Conservation (phyloP, 64 coral and sea anemone genomes). For the Montipora cactus region DNA sequence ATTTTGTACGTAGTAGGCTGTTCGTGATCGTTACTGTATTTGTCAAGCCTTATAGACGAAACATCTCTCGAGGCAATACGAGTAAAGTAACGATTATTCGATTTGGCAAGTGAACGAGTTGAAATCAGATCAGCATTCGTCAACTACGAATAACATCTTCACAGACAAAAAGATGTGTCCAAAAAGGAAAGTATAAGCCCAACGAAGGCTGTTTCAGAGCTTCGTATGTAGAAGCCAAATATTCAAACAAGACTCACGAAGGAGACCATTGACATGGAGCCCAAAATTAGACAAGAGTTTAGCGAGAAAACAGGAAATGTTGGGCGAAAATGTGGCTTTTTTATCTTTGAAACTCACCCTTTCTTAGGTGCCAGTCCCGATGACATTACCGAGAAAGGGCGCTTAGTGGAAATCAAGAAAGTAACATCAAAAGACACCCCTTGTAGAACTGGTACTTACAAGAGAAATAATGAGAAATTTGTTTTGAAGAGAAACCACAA, state of each 20-base stretch:
- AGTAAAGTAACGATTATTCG: constrained; percentile 41
- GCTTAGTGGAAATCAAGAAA: constrained; percentile 73
- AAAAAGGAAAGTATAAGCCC: constrained; percentile 57
- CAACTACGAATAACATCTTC: constrained; percentile 79
- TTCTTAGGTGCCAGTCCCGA: constrained; percentile 74
- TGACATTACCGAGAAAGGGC: constrained; percentile 51
- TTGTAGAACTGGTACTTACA: constrained; percentile 65
- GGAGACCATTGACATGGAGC: constrained; percentile 73
- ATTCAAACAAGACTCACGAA: constrained; percentile 65
- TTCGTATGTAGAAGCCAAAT: constrained; percentile 18
- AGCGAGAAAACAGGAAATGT: constrained; percentile 46
- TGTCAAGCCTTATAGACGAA: constrained; percentile 7
- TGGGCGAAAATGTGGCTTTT: constrained; percentile 54
- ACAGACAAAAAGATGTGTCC: constrained; percentile 57
- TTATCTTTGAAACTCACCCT: constrained; percentile 59
- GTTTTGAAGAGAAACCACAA: constrained; percentile 53
- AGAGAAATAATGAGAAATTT: constrained; percentile 12
- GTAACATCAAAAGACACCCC: constrained; percentile 52
- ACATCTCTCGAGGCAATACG: constrained; percentile 37
- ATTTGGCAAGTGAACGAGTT: constrained; percentile 40
- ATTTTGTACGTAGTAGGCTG: no score
- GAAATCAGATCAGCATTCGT: constrained; percentile 70
- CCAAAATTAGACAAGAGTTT: constrained; percentile 25
- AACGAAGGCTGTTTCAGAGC: constrained; percentile 32
- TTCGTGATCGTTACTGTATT: no score